phyloP scores from a whole-genome alignment of 2,888 invertebrate genomes.

The Coleophora flavipennella region DNA sequence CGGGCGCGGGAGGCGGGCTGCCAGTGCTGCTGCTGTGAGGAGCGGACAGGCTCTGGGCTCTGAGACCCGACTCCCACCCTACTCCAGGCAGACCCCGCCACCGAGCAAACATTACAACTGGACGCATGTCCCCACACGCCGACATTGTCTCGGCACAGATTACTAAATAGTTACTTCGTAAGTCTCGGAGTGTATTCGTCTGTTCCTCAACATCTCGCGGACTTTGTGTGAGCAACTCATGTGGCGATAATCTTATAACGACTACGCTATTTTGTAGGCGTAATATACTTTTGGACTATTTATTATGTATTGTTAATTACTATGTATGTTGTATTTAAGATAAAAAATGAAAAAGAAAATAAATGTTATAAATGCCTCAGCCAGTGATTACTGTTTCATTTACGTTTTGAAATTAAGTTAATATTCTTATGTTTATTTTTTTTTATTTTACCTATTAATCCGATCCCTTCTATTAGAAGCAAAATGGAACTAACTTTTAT shows the following conservation, averaged over 20 bases:
- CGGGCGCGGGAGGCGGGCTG: constrained; percentile 14
- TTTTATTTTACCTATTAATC: too few species aligned
- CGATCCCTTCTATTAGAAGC: too few species aligned
- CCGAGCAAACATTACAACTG: neutral
- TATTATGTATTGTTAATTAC: constrained; percentile 74
- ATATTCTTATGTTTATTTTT: too few species aligned
- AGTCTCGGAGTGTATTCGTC: constrained; percentile 20
- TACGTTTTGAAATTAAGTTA: too few species aligned
- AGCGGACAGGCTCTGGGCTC: constrained; percentile 27
- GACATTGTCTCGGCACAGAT: neutral
- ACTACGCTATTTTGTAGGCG: constrained; percentile 73
- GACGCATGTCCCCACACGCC: too few species aligned
- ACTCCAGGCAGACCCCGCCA: neutral
- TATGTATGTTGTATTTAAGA: constrained; percentile 74
- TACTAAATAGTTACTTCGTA: too few species aligned
- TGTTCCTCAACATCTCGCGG: constrained; percentile 50
- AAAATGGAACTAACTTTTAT: too few species aligned
- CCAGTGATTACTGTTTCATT: constrained; percentile 29
- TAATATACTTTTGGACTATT: constrained; percentile 74
- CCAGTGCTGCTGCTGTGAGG: constrained; percentile 28
- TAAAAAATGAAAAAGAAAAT: constrained; percentile 66
- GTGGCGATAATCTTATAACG: constrained; percentile 71
- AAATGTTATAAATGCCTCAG: constrained; percentile 75
- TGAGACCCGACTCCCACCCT: constrained; percentile 9
- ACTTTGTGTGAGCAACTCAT: constrained; percentile 60